Evolutionary conservation across 2,113 vertebrate species (phyloP).

Genomic region (Mungos mungo): DNA sequence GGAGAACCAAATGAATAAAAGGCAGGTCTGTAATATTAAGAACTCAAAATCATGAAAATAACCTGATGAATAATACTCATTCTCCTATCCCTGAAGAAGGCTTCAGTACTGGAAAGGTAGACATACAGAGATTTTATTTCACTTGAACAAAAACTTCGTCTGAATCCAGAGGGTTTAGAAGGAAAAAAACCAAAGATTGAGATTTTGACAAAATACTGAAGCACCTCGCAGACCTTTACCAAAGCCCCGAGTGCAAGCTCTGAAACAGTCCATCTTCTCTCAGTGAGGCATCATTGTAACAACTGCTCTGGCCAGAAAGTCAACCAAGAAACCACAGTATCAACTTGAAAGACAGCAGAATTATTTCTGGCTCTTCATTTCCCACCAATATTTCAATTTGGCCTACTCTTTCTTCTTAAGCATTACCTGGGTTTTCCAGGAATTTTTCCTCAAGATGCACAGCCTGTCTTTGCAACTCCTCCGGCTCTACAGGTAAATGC

Average conservation of each 20-base stretch:
- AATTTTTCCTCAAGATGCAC: slow-evolving; percentile 83
- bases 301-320: neutral
- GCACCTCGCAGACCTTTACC: neutral
- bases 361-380: neutral
- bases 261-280: neutral
- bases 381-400: neutral
- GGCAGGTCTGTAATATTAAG: slow-evolving; percentile 11
- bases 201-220: neutral
- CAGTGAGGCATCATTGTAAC: neutral
- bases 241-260: neutral
- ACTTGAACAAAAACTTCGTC: neutral
- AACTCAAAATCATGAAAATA: neutral
- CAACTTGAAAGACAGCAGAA: neutral
- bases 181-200: neutral
- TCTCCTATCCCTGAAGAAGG: neutral
- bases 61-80: neutral
- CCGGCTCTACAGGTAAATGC: slow-evolving; percentile 85
- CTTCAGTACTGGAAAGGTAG: neutral
- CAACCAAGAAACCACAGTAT: neutral
- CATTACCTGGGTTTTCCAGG: slow-evolving; percentile 65
- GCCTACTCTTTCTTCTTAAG: neutral
- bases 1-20: neutral
- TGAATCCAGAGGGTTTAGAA: neutral
- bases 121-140: neutral
- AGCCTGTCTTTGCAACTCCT: slow-evolving; percentile 83